Evolutionary conservation across 1,140 invertebrate genomes (phyloP), one percentile per base, ranked within the genome.

Genomic region (Reticulitermes speratus): DNA sequence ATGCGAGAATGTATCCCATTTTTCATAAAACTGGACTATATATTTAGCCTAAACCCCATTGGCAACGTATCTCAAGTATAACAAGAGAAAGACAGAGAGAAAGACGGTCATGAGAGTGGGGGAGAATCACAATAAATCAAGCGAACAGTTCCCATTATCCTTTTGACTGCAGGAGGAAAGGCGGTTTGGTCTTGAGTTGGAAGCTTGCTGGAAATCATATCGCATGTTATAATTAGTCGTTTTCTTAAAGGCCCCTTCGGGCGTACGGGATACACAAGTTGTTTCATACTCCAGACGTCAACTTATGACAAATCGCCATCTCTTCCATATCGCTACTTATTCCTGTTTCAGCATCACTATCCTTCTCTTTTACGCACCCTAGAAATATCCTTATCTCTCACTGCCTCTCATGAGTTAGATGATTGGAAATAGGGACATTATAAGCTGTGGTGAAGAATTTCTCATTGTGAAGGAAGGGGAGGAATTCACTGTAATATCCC

Each of bases 111-210:
- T 30, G 65, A 30, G 25, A 30, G n/a, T 65, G 59, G 65, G n/a
- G 52, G 25, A 12, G 83, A 52, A 32, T 38, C 25, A 11, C 45
- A n/a, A 85, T 85, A 85, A 85, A 85, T 85, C 85, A 85, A 85
- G 85, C 25, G 85, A 85, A 82, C 85, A 69, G 85, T 75, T 85
- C 59, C 44, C 85, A 85, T 85, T 85, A 85, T 82, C 85, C 85
- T 85, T 84, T 52, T 52, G 85, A 30, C 85, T 82, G 85, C 9
- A 48, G 44, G 85, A 44, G 65, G 2, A 75, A 75, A 75, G 65
- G 65, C 65, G 25, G 65, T 25, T 30, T 30, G 65, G 25, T n/a
- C 25, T 25, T 30, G 65, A 25, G 65, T 30, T 75, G 65, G 65
- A 44, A 52, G 65, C n/a, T 75, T 75, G 65, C 65, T 75, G 83